Evolutionary conservation across 2,888 invertebrate species (phyloP).

Genomic region (Diarsia brunnea): DNA sequence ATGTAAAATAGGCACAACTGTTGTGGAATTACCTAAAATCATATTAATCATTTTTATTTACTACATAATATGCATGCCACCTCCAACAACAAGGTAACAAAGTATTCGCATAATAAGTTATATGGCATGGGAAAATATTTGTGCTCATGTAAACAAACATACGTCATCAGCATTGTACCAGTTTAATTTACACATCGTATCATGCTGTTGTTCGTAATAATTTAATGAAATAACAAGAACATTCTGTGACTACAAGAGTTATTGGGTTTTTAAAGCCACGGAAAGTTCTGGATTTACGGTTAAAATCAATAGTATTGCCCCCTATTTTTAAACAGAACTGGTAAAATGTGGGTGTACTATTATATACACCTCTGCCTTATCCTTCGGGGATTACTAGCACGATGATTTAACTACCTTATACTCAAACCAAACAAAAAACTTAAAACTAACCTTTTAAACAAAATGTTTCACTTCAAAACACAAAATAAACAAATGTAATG

Average conservation of each 20-base stretch:
- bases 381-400: not conserved
- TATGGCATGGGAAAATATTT: slow-evolving; percentile 3
- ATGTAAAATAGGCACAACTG: not conserved
- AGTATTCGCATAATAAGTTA: slow-evolving; percentile 15
- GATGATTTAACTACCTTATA: not conserved
- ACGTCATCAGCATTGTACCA: not conserved
- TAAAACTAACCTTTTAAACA: slow-evolving; percentile 15
- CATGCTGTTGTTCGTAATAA: not conserved
- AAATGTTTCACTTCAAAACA: slow-evolving; percentile 11
- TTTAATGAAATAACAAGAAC: not conserved
- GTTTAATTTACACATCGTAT: not conserved
- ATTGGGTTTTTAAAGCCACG: not conserved
- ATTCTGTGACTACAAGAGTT: not conserved
- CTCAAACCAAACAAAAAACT: not conserved
- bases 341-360: not conserved
- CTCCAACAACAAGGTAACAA: not conserved
- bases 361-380: not conserved
- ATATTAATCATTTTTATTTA: not conserved
- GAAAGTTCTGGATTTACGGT: not conserved
- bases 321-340: not conserved
- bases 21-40: not conserved
- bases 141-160: not conserved
- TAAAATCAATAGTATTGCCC: not conserved
- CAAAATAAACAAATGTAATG: slow-evolving; percentile 30
- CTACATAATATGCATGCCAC: not conserved